phyloP scores from a whole-genome alignment of 1,140 invertebrate species.

The Diuraphis noxia region DNA sequence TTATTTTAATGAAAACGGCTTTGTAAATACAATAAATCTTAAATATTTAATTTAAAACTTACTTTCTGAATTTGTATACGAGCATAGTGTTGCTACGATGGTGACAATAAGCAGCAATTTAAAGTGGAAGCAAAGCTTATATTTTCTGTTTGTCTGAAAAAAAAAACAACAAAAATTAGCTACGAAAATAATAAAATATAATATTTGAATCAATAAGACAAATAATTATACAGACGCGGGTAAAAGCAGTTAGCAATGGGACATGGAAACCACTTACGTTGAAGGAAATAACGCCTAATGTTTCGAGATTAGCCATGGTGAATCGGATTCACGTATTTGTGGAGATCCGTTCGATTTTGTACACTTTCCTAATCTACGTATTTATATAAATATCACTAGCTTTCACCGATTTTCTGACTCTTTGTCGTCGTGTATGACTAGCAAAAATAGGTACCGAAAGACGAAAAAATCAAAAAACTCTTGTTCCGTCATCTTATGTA shows the following conservation, averaged over 20 bases:
- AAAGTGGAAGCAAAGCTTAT: conserved; percentile 47
- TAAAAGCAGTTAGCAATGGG: not conserved
- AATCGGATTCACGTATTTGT: conserved; percentile 27
- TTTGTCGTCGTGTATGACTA: conserved; percentile 31
- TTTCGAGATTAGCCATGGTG: conserved; percentile 27
- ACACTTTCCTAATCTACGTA: conserved; percentile 42
- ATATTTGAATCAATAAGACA: not conserved
- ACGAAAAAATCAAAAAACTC: not conserved
- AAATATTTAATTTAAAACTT: not conserved
- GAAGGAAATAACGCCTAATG: not conserved
- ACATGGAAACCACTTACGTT: not conserved
- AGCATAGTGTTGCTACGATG: conserved; percentile 22
- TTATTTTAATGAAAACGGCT: not conserved
- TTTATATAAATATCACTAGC: conserved; percentile 31
- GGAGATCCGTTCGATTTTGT: conserved; percentile 31
- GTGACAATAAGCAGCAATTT: conserved; percentile 16
- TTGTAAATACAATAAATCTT: not conserved
- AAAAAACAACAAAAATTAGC: not conserved
- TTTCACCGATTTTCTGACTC: conserved; percentile 49
- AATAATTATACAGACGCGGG: not conserved
- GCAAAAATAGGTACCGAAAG: conserved; percentile 1
- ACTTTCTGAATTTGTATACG: conserved; percentile 35
- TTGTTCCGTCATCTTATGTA: not conserved
- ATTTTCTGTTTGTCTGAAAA: conserved; percentile 49
- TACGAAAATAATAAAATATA: too few relatives aligned